Conservation (phyloP, 2,888 invertebrate genomes). For the Brenthis hecate region DNA sequence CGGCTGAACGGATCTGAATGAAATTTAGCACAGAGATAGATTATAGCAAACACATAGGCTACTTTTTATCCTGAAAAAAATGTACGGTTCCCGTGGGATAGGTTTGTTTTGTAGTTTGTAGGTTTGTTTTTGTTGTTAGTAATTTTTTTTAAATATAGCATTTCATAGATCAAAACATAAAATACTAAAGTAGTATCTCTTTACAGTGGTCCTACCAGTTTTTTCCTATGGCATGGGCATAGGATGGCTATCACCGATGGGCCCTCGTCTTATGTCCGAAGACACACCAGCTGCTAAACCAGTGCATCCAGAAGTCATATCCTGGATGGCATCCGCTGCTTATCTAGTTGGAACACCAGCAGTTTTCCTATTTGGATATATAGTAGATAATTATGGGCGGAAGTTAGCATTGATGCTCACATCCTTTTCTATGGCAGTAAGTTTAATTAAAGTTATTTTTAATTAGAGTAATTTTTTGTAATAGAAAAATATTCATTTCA, state of each 20-base stretch:
- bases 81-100: too few species aligned
- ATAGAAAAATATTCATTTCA: too few species aligned
- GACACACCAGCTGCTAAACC: constrained; percentile 67
- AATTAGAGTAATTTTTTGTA: too few species aligned
- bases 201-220: constrained; percentile 78
- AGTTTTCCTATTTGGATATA: constrained; percentile 78
- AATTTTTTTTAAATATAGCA: too few species aligned
- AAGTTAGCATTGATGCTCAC: constrained; percentile 75
- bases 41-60: too few species aligned
- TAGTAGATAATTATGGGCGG: constrained; percentile 79
- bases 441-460: constrained; percentile 38
- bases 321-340: constrained; percentile 82
- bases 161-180: too few species aligned
- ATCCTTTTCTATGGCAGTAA: constrained; percentile 70
- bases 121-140: too few species aligned
- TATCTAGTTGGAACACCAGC: constrained; percentile 80
- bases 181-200: constrained; percentile 13
- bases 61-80: too few species aligned
- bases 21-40: too few species aligned
- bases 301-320: constrained; percentile 72
- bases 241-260: constrained; percentile 83
- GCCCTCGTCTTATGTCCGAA: constrained; percentile 72
- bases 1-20: too few species aligned
- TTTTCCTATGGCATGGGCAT: constrained; percentile 80
- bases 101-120: too few species aligned